These are phyloP conservation scores for Pandion haliaetus DNA, from an alignment of 2,113 vertebrate genomes.

Conservation along the genomic window DNA sequence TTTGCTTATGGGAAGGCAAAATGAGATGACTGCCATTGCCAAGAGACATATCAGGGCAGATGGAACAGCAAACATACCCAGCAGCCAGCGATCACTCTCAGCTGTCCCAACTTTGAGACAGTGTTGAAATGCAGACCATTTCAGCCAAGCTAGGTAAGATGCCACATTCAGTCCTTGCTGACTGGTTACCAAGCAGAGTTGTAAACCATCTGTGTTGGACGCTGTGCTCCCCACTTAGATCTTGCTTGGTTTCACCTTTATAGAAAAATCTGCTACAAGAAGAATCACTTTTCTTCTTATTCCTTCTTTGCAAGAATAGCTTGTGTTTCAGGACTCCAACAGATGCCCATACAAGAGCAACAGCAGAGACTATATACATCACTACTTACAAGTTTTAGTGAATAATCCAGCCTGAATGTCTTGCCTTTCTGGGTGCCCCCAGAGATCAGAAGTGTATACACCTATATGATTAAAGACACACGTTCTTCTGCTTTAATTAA, in stretches of 20 bases:
- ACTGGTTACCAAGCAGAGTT: background rate
- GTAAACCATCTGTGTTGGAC: background rate
- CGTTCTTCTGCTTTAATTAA: background rate
- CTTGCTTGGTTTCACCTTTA: background rate
- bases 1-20: background rate
- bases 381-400: background rate
- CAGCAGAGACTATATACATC: background rate
- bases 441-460: background rate
- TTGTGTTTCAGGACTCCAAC: background rate
- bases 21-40: too few species aligned
- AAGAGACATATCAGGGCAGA: rapidly evolving
- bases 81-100: background rate
- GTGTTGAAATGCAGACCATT: background rate
- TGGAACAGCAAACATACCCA: background rate
- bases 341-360: background rate
- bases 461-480: background rate
- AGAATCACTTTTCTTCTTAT: background rate
- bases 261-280: background rate
- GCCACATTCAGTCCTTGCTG: background rate
- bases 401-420: background rate
- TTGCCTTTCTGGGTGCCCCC: background rate
- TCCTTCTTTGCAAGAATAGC: background rate
- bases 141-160: background rate
- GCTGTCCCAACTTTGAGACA: background rate
- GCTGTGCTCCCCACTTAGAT: background rate